Evolutionary conservation across 2,888 invertebrate genomes (phyloP), one percentile per base, ranked within the genome.

Genomic region (Oeneis ivallda): DNA sequence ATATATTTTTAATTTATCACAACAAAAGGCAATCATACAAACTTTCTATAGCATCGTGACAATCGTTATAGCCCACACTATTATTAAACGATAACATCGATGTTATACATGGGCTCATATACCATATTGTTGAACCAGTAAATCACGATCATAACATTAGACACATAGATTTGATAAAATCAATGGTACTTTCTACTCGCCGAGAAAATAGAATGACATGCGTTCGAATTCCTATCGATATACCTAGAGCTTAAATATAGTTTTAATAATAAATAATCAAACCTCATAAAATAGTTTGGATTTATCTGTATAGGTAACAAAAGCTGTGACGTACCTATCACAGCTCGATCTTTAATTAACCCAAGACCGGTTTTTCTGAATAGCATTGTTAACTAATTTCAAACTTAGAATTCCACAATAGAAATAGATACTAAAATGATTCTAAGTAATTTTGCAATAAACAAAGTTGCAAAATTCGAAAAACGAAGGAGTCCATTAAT

Each of bases 131-230:
- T 75, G 74, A 72, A 74, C 75, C 78, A 73, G 75, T 77, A 75
- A 74, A 72, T 74, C 72, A 72, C 69, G 67, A 67, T 75, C 70
- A 69, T 72, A 76, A 72, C 71, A 72, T 75, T 68, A 69, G 64
- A 69, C 71, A 71, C 65, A 72, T 70, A 66, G 62, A 69, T 69
- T 67, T 72, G 77, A 82, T 84, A 77, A 73, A 74, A 82, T 79
- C 76, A 75, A 73, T 68, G 70, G 73, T 73, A 86, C 89, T 90
- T 90, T 90, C 89, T 89, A 87, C 87, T 85, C 79, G 78, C 76
- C 73, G 74, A 78, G 53, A 49, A 37, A 67, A 56, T 54, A 49
- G 26, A 32, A 47, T 47, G 58, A 47, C 34, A 59, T 17, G 26
- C 32, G 37, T 47, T 49, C 0, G 15, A 37, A 59, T n/a, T 49